Percentiles rank a stretch among this genome's conserved stretches.
Evolutionary conservation across 1,140 invertebrate species (phyloP).

Genomic region (Drosophila obscura): DNA sequence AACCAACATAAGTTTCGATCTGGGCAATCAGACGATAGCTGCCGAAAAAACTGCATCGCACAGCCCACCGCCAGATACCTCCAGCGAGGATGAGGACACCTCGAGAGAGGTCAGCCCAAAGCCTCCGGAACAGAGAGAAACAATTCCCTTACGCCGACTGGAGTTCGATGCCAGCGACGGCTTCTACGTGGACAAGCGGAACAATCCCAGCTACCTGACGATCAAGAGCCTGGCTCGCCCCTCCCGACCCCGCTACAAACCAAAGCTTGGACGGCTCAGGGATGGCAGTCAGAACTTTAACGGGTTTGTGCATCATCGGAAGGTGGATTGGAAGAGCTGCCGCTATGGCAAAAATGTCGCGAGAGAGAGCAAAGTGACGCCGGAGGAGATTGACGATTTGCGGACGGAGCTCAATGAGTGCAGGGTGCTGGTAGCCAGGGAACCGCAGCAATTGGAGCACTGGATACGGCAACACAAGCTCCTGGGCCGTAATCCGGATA

Average conservation of each 20-base stretch:
- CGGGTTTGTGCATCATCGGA: neutral
- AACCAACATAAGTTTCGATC: constrained; percentile 18
- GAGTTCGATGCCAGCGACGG: constrained; percentile 83
- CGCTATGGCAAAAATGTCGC: neutral
- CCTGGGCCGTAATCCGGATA: constrained; percentile 39
- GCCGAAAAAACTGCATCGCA: neutral
- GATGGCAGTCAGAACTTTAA: neutral
- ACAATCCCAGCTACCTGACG: constrained; percentile 84
- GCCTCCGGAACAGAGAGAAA: no score
- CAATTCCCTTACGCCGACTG: constrained; percentile 8
- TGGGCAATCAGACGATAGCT: neutral
- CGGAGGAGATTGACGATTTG: neutral
- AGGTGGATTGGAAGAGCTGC: neutral
- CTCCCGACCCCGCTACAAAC: constrained; percentile 82
- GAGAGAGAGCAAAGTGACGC: neutral
- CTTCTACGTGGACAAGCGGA: constrained; percentile 85
- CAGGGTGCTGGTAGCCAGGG: constrained; percentile 8
- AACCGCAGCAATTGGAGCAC: constrained; percentile 24
- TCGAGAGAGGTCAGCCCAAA: no score
- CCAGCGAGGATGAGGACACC: neutral
- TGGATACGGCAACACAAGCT: constrained; percentile 57
- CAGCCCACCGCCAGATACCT: neutral
- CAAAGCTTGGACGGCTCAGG: neutral
- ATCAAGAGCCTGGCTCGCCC: constrained; percentile 18
- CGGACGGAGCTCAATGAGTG: constrained; percentile 18